phyloP scores from a whole-genome alignment of 2,113 vertebrate genomes.

The Murina feae region DNA sequence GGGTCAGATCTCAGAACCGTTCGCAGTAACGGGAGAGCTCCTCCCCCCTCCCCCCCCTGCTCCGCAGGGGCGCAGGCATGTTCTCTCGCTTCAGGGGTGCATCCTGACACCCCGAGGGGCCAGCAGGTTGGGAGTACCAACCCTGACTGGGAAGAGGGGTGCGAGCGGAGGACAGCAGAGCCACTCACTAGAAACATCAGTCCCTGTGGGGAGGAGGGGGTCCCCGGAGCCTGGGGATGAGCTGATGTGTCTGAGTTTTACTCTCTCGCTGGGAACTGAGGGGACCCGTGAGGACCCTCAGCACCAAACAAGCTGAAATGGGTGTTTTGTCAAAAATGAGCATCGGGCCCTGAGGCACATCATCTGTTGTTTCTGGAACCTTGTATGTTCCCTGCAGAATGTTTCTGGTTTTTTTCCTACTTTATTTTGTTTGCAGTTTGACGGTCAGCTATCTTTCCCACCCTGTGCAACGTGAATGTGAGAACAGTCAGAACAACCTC shows the following conservation, averaged over 20 bases:
- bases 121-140: neutral
- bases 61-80: neutral
- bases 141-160: neutral
- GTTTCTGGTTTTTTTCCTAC: neutral
- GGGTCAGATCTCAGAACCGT: neutral
- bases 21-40: neutral
- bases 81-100: neutral
- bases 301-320: neutral
- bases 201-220: neutral
- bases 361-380: neutral
- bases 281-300: accelerated
- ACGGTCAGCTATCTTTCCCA: neutral
- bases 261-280: accelerated
- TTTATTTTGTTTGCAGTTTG: neutral
- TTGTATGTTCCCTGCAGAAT: neutral
- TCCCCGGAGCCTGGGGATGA: neutral
- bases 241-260: accelerated
- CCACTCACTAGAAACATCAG: neutral
- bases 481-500: neutral
- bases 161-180: neutral
- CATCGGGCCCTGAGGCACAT: accelerated
- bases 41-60: too few species aligned
- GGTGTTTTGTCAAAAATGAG: neutral
- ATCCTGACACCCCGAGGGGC: neutral
- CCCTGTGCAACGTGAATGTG: neutral